Evolutionary conservation across 2,797 vertebrate genomes (phyloP).

Genomic region (Mycteria americana): DNA sequence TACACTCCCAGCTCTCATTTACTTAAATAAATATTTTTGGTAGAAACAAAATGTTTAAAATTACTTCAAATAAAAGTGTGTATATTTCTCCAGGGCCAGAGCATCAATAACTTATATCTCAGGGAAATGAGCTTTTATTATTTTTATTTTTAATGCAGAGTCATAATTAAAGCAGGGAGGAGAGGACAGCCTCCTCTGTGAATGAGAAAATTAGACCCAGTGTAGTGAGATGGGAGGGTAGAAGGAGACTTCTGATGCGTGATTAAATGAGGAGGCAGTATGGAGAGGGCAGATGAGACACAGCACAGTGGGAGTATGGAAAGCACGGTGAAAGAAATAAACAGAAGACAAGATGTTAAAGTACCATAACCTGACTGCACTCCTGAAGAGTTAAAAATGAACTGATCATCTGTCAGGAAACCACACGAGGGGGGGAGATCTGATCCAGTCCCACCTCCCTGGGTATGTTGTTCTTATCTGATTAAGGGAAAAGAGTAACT

Average conservation of each 20-base stretch:
- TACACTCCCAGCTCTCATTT: slow-evolving; percentile 21
- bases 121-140: slow-evolving; percentile 45
- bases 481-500: slow-evolving; percentile 1
- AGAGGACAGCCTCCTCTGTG: slow-evolving; percentile 63
- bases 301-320: slow-evolving; percentile 48
- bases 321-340: slow-evolving; percentile 43
- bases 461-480: neutral
- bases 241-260: slow-evolving; percentile 51
- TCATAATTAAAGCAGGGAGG: slow-evolving; percentile 65
- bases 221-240: slow-evolving; percentile 54
- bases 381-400: slow-evolving; percentile 54
- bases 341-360: slow-evolving; percentile 56
- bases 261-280: slow-evolving; percentile 59
- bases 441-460: neutral
- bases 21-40: slow-evolving; percentile 41
- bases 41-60: slow-evolving; percentile 32
- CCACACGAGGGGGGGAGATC: neutral
- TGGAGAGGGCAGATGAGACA: slow-evolving; percentile 50
- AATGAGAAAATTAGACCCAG: slow-evolving; percentile 57
- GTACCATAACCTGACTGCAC: slow-evolving; percentile 16
- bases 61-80: neutral
- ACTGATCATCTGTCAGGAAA: slow-evolving; percentile 36
- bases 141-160: slow-evolving; percentile 42
- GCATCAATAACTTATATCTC: slow-evolving; percentile 22
- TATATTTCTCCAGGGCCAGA: slow-evolving; percentile 45